Conservation (phyloP, 2,888 invertebrate species). For the Helicoverpa assulta region DNA sequence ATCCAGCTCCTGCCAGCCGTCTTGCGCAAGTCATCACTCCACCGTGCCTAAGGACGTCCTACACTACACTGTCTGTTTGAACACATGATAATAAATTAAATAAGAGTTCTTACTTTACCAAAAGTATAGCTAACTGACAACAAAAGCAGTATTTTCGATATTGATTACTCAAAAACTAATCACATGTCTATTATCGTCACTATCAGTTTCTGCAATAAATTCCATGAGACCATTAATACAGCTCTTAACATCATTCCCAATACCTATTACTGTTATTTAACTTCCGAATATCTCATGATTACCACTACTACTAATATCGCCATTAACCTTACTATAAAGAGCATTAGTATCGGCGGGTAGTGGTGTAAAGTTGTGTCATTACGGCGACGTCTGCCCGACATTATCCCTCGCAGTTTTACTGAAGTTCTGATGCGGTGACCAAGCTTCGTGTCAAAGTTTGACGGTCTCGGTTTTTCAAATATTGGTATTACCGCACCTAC, state of each 20-base stretch:
- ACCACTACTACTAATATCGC: neutral
- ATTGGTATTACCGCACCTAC: too few relatives aligned
- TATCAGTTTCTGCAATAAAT: neutral
- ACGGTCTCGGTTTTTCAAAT: neutral
- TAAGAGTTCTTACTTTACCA: too few relatives aligned
- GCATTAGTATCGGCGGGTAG: constrained; percentile 45
- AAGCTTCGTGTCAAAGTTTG: neutral
- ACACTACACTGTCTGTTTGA: too few relatives aligned
- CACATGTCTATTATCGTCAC: neutral
- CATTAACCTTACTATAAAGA: constrained; percentile 11
- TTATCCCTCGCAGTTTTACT: constrained; percentile 49
- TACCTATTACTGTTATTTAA: neutral
- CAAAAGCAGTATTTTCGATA: too few relatives aligned
- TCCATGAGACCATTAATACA: neutral
- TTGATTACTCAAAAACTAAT: too few relatives aligned
- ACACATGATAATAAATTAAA: too few relatives aligned
- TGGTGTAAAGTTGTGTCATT: constrained; percentile 49
- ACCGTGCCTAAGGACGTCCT: too few relatives aligned
- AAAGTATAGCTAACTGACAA: too few relatives aligned
- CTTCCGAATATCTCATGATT: neutral
- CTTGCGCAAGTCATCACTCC: too few relatives aligned
- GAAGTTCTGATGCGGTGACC: constrained; percentile 27
- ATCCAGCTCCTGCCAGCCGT: too few relatives aligned
- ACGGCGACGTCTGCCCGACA: constrained; percentile 42
- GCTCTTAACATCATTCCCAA: neutral